Percentiles rank a stretch among this genome's conserved stretches.
Evolutionary conservation across 1,140 invertebrate species (phyloP).

Genomic region (Pinna nobilis): DNA sequence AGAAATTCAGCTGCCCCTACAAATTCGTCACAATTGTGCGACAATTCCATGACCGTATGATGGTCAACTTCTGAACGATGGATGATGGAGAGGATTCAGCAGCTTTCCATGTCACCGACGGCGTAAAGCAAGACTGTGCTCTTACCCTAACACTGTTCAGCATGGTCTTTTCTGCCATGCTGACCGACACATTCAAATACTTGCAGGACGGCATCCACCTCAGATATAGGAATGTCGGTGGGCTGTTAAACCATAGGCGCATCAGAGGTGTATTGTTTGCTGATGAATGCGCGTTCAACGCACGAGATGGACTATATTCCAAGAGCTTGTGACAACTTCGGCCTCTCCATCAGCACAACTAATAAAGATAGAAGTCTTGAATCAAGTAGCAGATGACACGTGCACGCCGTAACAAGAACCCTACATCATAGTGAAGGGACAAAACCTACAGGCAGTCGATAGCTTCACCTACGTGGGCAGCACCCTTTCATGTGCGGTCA

Average conservation of each 20-base stretch:
- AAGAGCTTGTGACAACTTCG: too few species aligned
- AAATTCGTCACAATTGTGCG: not conserved
- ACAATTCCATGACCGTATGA: too few species aligned
- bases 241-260: not conserved
- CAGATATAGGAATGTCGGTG: not conserved
- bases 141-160: constrained; percentile 6
- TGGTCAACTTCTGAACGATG: too few species aligned
- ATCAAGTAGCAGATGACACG: too few species aligned
- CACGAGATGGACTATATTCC: too few species aligned
- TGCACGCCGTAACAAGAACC: constrained; percentile 7
- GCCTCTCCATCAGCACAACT: too few species aligned
- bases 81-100: too few species aligned
- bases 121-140: constrained; percentile 16
- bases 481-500: not conserved
- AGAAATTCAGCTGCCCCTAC: not conserved
- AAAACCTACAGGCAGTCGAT: constrained; percentile 1
- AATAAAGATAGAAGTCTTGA: not conserved
- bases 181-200: not conserved
- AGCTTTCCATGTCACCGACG: not conserved
- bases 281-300: constrained; percentile 23
- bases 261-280: constrained; percentile 7
- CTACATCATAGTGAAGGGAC: constrained; percentile 2
- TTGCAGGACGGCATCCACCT: not conserved
- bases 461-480: constrained; percentile 33
- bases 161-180: not conserved